A percentile compares a stretch with the other conserved stretches of the same genome.
Conservation (phyloP, 2,888 invertebrate genomes). For the Dyspetes luteomarginatus region DNA sequence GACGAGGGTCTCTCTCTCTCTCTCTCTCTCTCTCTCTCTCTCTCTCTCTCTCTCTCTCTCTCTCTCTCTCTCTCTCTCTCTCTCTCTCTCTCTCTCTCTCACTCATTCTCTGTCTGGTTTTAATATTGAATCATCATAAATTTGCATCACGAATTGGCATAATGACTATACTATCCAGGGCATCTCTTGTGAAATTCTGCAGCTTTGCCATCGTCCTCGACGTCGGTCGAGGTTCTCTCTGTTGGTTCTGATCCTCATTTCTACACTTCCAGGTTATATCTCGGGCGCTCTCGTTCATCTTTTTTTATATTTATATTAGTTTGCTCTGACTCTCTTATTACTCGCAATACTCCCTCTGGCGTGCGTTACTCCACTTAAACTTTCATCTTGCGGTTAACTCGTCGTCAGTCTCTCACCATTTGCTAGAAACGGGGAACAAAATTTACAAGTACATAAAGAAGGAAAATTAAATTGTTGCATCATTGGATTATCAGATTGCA, state of each 20-base stretch:
- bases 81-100: constrained; percentile 47
- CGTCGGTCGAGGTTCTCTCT: constrained; percentile 61
- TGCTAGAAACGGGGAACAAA: constrained; percentile 3
- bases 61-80: constrained; percentile 41
- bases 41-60: constrained; percentile 51
- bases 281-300: neutral
- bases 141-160: constrained; percentile 78
- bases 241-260: constrained; percentile 59
- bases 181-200: constrained; percentile 65
- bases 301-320: constrained; percentile 16
- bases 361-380: constrained; percentile 44
- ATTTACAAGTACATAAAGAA: neutral
- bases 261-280: constrained; percentile 35
- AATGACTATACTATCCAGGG: constrained; percentile 73
- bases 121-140: constrained; percentile 79
- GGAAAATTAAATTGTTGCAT: constrained; percentile 12
- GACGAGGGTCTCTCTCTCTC: constrained; percentile 48
- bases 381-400: constrained; percentile 35
- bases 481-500: neutral
- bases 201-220: constrained; percentile 64
- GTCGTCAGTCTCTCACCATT: constrained; percentile 23
- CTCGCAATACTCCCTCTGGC: constrained; percentile 55
- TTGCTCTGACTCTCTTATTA: constrained; percentile 53
- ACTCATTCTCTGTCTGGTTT: constrained; percentile 64
- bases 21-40: constrained; percentile 52